A percentile compares a stretch with the other conserved stretches of the same genome.
Conservation (phyloP, 2,113 vertebrate genomes). For the Perca flavescens region DNA sequence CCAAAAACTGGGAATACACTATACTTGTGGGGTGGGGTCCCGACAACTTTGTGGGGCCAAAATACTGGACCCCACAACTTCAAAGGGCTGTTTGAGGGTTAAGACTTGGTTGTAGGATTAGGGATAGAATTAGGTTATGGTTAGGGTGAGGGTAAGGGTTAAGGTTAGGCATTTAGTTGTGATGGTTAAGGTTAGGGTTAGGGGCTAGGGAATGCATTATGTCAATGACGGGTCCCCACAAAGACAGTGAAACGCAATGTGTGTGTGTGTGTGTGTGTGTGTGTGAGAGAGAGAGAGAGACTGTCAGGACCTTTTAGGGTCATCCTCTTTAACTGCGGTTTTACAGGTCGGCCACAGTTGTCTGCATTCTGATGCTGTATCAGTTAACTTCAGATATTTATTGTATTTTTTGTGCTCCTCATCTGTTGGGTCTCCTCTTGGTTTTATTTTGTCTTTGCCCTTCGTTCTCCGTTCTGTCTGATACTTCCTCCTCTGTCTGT, state of each 20-base stretch:
- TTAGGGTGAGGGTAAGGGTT: no score
- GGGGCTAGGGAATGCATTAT: no score
- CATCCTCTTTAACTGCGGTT: constrained; percentile 9
- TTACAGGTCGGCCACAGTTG: constrained; percentile 4
- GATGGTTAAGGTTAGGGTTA: no score
- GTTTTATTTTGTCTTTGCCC: not conserved
- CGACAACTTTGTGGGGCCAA: no score
- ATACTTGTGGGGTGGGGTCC: no score
- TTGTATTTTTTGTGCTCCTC: constrained; percentile 14
- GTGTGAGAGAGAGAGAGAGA: not conserved
- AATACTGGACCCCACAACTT: no score
- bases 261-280: not conserved
- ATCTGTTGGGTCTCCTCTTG: not conserved
- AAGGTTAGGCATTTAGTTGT: no score
- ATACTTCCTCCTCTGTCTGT: not conserved
- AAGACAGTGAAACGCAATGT: not conserved
- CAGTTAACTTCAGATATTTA: not conserved
- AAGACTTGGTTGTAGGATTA: no score
- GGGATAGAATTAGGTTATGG: no score
- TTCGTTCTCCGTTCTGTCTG: no score
- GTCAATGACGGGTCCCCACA: not conserved
- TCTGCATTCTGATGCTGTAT: not conserved
- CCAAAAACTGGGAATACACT: no score
- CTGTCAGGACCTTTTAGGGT: constrained; percentile 22
- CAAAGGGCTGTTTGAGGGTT: no score